phyloP scores from a whole-genome alignment of 2,113 vertebrate genomes.

The Ameiurus melas region DNA sequence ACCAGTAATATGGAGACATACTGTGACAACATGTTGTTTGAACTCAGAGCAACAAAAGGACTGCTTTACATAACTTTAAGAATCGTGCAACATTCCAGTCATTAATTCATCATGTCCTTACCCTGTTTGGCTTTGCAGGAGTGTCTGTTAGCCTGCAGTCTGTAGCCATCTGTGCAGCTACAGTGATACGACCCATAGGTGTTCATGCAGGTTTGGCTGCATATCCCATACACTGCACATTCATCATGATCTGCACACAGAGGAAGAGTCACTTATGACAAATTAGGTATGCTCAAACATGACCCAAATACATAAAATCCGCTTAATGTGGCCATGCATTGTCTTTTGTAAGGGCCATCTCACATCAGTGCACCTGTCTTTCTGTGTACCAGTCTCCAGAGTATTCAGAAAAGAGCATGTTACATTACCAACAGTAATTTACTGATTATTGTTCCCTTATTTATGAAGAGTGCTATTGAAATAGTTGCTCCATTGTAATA shows the following conservation, averaged over 20 bases:
- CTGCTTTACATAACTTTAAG: constrained; percentile 18
- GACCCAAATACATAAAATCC: constrained; percentile 78
- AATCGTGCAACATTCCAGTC: background rate
- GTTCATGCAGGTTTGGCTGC: constrained; percentile 91
- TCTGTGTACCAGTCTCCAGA: constrained; percentile 3
- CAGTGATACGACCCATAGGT: constrained; percentile 89
- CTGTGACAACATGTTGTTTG: constrained; percentile 14
- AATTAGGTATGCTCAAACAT: constrained; percentile 76
- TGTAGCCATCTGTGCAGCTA: constrained; percentile 90
- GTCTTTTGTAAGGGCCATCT: constrained; percentile 49
- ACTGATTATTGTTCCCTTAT: constrained; percentile 31
- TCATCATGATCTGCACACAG: constrained; percentile 88
- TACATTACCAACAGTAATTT: constrained; percentile 29
- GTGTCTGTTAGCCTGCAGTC: constrained; percentile 85
- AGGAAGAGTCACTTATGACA: constrained; percentile 71
- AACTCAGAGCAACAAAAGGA: background rate
- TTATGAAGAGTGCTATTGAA: background rate
- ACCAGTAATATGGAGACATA: constrained; percentile 11
- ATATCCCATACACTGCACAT: constrained; percentile 85
- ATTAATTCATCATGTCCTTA: constrained; percentile 68
- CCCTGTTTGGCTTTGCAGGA: constrained; percentile 93
- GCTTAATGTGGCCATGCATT: constrained; percentile 67
- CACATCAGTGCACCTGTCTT: constrained; percentile 40
- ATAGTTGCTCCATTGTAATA: background rate
- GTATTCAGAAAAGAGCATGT: constrained; percentile 22